Evolutionary conservation across 2,888 invertebrate species (phyloP).

Genomic region (Actias luna): DNA sequence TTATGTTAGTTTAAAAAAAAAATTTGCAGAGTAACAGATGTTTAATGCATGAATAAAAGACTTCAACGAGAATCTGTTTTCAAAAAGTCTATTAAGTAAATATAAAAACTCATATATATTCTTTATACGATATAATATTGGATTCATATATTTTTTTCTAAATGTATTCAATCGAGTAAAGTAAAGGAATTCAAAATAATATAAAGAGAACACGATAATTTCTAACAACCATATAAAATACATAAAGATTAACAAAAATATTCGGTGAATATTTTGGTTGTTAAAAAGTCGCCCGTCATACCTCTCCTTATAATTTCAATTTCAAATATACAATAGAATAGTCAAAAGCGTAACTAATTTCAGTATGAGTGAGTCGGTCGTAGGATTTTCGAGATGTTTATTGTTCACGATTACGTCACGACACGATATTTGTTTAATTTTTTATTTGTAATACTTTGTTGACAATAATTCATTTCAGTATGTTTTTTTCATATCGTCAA

Average conservation of each 20-base stretch:
- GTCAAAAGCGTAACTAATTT: conserved; percentile 51
- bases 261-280: conserved; percentile 12
- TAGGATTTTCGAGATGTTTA: conserved; percentile 28
- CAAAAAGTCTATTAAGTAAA: neutral
- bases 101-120: neutral
- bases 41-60: neutral
- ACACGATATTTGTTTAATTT: conserved; percentile 31
- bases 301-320: conserved; percentile 49
- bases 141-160: no score
- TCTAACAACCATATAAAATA: neutral
- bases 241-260: conserved; percentile 5
- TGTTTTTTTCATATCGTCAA: no score
- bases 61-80: neutral
- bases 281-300: conserved; percentile 34
- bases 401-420: conserved; percentile 22
- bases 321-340: conserved; percentile 46
- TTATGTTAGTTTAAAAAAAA: no score
- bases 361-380: conserved; percentile 39
- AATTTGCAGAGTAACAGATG: no score
- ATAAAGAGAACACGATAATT: neutral
- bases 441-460: neutral
- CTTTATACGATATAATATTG: neutral
- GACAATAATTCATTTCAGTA: neutral
- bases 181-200: neutral
- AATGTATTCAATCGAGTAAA: neutral